Percentiles rank a stretch among this genome's conserved stretches.
Conservation (phyloP, 2,113 vertebrate species). For the Mionectes macconnelli region DNA sequence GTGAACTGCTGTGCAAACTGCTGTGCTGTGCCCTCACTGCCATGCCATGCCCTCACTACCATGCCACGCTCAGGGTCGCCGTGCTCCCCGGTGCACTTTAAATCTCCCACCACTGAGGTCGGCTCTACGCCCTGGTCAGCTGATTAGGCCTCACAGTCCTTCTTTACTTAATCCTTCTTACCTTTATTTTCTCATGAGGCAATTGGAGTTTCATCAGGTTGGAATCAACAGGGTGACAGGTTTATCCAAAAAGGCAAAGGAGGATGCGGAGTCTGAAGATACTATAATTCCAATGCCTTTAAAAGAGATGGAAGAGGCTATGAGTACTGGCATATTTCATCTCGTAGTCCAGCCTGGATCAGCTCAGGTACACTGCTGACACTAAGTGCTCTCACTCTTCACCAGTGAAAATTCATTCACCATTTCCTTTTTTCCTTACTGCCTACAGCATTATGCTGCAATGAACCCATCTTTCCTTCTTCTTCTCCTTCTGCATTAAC, state of each 20-base stretch:
- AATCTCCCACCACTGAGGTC: too few relatives aligned
- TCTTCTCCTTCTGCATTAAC: not conserved
- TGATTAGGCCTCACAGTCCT: not conserved
- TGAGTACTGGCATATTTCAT: not conserved
- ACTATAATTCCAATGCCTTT: not conserved
- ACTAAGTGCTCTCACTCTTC: not conserved
- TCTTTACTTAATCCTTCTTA: not conserved
- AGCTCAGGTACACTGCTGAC: not conserved
- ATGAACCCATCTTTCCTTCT: not conserved
- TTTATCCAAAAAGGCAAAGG: not conserved
- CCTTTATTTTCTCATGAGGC: not conserved
- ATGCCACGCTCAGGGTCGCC: too few relatives aligned
- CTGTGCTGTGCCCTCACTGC: too few relatives aligned
- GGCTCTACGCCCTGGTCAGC: too few relatives aligned
- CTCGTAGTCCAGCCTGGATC: not conserved
- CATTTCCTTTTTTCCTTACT: not conserved
- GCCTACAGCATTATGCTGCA: not conserved
- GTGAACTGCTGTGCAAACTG: too few relatives aligned
- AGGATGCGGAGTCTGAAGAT: not conserved
- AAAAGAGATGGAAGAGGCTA: not conserved
- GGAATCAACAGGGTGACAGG: not conserved
- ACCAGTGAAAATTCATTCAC: not conserved
- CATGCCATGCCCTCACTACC: too few relatives aligned
- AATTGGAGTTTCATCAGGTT: not conserved
- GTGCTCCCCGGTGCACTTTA: too few relatives aligned